phyloP scores from a whole-genome alignment of 2,888 invertebrate genomes.

The Hydraecia micacea region DNA sequence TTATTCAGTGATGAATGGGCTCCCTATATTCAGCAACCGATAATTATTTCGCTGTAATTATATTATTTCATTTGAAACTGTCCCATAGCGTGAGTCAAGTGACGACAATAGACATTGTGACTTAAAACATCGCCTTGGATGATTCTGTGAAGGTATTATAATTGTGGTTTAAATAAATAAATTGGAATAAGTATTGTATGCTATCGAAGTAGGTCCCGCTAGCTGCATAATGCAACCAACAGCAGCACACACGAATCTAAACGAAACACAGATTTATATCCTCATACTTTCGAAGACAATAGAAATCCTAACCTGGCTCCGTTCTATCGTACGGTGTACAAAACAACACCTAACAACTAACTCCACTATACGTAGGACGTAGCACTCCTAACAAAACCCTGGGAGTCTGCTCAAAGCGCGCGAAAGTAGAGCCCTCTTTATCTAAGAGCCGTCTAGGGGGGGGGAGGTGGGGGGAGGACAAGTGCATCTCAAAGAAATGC shows the following conservation, averaged over 20 bases:
- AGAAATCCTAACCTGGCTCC: constrained; percentile 69
- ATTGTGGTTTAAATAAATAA: too few relatives aligned
- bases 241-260: constrained; percentile 39
- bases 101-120: too few relatives aligned
- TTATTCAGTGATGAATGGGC: background rate
- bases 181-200: background rate
- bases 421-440: constrained; percentile 89
- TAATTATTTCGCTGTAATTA: background rate
- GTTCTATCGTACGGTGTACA: constrained; percentile 71
- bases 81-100: background rate
- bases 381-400: constrained; percentile 83
- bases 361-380: constrained; percentile 64
- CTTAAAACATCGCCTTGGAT: too few relatives aligned
- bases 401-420: constrained; percentile 86
- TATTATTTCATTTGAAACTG: background rate
- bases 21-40: background rate
- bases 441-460: constrained; percentile 83
- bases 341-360: constrained; percentile 74
- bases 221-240: background rate
- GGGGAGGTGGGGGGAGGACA: constrained; percentile 79
- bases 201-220: background rate
- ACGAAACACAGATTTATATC: constrained; percentile 48
- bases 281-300: constrained; percentile 67
- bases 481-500: constrained; percentile 91
- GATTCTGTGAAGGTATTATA: too few relatives aligned